A percentile compares a stretch with the other conserved stretches of the same genome.
These are phyloP conservation scores for Branchellion lobata DNA, from an alignment of 2,888 invertebrate genomes.

Conservation along the genomic window DNA sequence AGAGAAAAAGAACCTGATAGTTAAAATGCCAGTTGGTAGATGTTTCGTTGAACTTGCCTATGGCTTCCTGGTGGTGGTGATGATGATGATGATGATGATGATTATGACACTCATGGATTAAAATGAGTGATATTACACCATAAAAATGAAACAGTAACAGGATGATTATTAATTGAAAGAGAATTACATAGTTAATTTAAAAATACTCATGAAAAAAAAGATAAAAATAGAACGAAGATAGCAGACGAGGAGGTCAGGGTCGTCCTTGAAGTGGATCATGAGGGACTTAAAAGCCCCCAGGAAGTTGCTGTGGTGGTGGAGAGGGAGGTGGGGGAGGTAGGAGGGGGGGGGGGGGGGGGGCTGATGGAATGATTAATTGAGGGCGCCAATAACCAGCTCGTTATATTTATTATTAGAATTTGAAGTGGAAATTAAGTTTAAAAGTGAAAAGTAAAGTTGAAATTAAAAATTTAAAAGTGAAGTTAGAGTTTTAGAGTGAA, in stretches of 20 bases:
- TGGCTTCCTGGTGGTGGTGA: conserved; percentile 27
- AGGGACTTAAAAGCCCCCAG: conserved; percentile 21
- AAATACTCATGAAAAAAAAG: not conserved
- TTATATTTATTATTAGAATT: too few species aligned
- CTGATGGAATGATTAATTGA: too few species aligned
- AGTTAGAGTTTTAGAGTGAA: too few species aligned
- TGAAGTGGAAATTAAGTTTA: too few species aligned
- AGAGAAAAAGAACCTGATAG: not conserved
- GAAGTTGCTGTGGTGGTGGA: conserved; percentile 2
- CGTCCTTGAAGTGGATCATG: conserved; percentile 41
- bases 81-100: conserved; percentile 29
- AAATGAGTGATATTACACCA: not conserved
- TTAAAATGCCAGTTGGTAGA: conserved; percentile 20
- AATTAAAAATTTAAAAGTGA: too few species aligned
- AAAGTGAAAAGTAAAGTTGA: too few species aligned
- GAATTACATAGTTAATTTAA: not conserved
- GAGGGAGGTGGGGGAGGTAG: too few species aligned
- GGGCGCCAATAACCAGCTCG: too few species aligned
- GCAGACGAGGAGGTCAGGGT: conserved; percentile 16
- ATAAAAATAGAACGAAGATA: too few species aligned
- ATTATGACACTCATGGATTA: not conserved
- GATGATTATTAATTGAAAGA: not conserved
- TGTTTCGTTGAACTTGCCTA: conserved; percentile 32
- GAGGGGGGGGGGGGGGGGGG: too few species aligned
- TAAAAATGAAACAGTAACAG: not conserved